Conservation (phyloP, 2,113 vertebrate genomes). For the Aldabrachelys gigantea region DNA sequence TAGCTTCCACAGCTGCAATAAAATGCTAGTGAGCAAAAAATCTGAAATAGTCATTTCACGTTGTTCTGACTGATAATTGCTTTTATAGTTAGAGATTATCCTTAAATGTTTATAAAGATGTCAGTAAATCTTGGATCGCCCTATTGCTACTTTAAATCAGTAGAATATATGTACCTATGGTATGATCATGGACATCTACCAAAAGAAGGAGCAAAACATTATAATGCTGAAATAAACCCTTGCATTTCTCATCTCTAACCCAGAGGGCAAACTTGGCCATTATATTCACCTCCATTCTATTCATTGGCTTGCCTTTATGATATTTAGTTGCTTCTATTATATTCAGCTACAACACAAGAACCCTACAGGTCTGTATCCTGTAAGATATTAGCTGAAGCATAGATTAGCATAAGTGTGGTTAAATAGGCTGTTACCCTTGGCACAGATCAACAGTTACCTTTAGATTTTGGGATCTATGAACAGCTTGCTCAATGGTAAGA, state of each 20-base stretch:
- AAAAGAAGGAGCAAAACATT: neutral
- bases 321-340: no score
- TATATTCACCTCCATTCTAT: no score
- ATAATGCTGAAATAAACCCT: neutral
- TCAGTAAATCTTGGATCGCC: neutral
- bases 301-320: no score
- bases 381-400: no score
- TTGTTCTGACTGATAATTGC: neutral
- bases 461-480: no score
- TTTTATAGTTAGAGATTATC: neutral
- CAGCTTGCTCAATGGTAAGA: no score
- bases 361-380: no score
- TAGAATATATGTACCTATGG: neutral
- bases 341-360: no score
- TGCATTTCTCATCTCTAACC: neutral
- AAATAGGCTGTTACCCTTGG: no score
- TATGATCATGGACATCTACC: neutral
- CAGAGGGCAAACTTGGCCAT: no score
- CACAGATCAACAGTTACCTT: no score
- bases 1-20: neutral
- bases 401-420: no score
- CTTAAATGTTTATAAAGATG: neutral
- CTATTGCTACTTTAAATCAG: conserved; percentile 13
- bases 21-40: neutral
- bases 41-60: conserved; percentile 4